Percentiles rank a stretch among this genome's conserved stretches.
Conservation (phyloP, 2,797 vertebrate genomes). For the Rhodeus uyekii region DNA sequence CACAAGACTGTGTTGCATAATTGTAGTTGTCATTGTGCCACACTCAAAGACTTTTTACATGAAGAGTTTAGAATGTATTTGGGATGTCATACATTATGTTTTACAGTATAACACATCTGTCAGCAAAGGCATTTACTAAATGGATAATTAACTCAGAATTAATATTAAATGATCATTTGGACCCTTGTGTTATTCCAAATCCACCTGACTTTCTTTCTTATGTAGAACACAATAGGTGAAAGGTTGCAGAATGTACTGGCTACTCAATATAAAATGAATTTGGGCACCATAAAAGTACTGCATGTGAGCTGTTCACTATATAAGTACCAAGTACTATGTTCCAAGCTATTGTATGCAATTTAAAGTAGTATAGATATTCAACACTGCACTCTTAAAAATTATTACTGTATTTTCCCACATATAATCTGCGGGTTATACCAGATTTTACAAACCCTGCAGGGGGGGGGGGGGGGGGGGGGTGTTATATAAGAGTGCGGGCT, state of each 20-base stretch:
- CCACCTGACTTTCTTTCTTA: not conserved
- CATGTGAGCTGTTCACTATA: not conserved
- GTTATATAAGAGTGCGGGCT: too few relatives aligned
- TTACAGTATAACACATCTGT: not conserved
- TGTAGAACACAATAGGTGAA: not conserved
- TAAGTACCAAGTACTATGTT: not conserved
- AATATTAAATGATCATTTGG: not conserved
- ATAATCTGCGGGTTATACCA: too few relatives aligned
- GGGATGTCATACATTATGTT: not conserved
- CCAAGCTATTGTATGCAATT: not conserved
- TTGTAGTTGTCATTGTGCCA: not conserved
- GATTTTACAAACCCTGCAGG: too few relatives aligned
- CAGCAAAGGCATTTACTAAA: not conserved
- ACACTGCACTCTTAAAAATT: too few relatives aligned
- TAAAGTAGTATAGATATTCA: too few relatives aligned
- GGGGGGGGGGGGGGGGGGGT: too few relatives aligned
- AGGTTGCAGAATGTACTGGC: not conserved
- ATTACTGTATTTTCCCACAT: too few relatives aligned
- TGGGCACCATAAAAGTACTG: not conserved
- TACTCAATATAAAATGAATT: not conserved
- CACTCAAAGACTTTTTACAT: not conserved
- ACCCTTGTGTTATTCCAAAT: not conserved
- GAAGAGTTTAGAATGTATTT: not conserved
- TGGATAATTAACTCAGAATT: not conserved
- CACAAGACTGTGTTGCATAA: constrained; percentile 13